Base-by-base conservation (phyloP, 2,888 invertebrate genomes). In the Aradus depressus region DNA sequence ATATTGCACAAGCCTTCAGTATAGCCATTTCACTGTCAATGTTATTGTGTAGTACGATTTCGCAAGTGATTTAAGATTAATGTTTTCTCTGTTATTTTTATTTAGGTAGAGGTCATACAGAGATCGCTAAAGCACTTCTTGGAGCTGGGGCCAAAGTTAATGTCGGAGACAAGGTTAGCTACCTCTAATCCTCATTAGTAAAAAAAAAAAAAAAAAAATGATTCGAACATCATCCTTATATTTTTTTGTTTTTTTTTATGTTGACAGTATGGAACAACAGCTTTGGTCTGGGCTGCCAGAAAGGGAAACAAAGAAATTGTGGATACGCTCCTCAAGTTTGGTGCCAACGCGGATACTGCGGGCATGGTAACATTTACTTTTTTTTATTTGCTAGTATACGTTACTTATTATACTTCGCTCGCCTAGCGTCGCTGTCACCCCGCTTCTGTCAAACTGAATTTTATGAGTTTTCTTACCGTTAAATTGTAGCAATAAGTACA, bases 211-310 rank as follows among this genome's bases (percentile, higher is more conserved):
- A n/a, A n/a, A n/a, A n/a, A n/a, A n/a, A 8, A 8, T n/a, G 4
- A 10, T 16, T 38, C 22, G 2, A 18, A 16, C 19, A 31, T 44
- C 44, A 44, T 44, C 22, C 12, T 6, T 21, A 44, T 42, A 19
- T 6, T 41, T 5, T 5, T 16, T 41, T 41, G 41, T 5, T n/a
- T 16, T 21, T 8, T 26, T 34, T 23, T 26, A 21, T 43, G 21
- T 43, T 64, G 64, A 18, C 60, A 89, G 76, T 93, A 95, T 70
- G 95, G 92, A 23, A 95, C 95, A 8, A 92, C 96, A 0, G 92
- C 96, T 4, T 71, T 98, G 32, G 87, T 96, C 34, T 97, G 96
- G 93, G 95, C 96, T 3, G 83, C 90, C 58, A 79, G 96, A 4
- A 86, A 92, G 62, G 96, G 97, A 18, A 84, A 87, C 67, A 74